Percentiles rank a stretch among this genome's conserved stretches.
Conservation (phyloP, 2,113 vertebrate species). For the Columba janthina region DNA sequence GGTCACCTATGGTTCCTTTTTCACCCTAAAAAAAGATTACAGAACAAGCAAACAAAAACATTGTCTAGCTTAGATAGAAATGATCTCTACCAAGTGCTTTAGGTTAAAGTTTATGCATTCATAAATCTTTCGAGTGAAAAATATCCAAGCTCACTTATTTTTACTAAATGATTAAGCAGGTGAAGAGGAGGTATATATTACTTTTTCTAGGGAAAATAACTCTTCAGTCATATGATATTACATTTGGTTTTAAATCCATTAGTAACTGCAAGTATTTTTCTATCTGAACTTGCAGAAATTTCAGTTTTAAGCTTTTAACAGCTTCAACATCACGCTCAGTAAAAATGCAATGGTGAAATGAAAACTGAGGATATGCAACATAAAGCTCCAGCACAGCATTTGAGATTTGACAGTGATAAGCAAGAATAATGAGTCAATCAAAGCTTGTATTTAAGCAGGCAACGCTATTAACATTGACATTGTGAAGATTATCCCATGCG, state of each 20-base stretch:
- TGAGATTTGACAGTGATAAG: neutral
- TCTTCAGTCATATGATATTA: neutral
- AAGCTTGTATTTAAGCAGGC: neutral
- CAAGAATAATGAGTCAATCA: neutral
- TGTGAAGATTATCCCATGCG: neutral
- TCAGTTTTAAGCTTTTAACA: neutral
- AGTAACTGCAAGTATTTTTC: neutral
- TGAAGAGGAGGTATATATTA: neutral
- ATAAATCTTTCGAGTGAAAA: neutral
- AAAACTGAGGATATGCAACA: neutral
- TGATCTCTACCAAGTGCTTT: neutral
- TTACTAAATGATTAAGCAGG: neutral
- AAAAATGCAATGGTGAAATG: neutral
- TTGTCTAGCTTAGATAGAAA: neutral
- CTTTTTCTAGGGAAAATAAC: neutral
- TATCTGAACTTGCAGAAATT: neutral
- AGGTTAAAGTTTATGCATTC: neutral
- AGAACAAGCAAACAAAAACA: constrained; percentile 32
- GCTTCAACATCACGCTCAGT: neutral
- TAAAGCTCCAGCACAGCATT: neutral
- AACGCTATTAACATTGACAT: neutral
- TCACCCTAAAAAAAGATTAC: constrained; percentile 77
- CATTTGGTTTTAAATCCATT: neutral
- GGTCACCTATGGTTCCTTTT: constrained; percentile 86
- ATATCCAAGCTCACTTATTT: neutral